A percentile compares a stretch with the other conserved stretches of the same genome.
Evolutionary conservation across 2,113 vertebrate species (phyloP).

Genomic region (Cephalopterus ornatus): DNA sequence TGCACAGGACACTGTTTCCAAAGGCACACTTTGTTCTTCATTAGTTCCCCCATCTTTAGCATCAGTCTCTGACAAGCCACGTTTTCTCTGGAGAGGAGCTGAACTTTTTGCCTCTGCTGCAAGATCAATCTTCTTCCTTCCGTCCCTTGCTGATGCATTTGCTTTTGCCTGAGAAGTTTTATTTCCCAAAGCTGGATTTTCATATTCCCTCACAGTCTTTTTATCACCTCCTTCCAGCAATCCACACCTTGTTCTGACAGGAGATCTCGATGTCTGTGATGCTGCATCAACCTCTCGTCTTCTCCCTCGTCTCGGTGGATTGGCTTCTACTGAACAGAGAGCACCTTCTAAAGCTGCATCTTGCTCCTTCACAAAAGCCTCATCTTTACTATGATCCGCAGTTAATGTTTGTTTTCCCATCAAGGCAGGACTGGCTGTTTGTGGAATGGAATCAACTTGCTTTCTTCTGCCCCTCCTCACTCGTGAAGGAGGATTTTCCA

Average conservation of each 20-base stretch:
- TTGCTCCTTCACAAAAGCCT: neutral
- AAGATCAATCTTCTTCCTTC: neutral
- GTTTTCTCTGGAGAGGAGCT: neutral
- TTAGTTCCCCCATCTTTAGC: neutral
- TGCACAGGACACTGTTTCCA: neutral
- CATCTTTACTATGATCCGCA: neutral
- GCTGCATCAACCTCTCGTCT: neutral
- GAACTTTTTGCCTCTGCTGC: neutral
- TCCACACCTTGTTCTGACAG: neutral
- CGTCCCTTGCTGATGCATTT: neutral
- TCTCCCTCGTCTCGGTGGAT: neutral
- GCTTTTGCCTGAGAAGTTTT: neutral
- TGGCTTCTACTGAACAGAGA: neutral
- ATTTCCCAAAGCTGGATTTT: neutral
- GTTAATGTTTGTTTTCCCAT: neutral
- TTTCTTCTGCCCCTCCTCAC: conserved; percentile 11
- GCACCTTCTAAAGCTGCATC: neutral
- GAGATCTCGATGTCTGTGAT: neutral
- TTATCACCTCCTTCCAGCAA: neutral
- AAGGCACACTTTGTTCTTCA: neutral
- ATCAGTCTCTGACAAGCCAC: neutral
- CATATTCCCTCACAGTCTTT: neutral
- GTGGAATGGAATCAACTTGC: neutral
- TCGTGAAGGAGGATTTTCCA: neutral
- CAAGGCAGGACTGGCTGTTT: neutral